Evolutionary conservation across 2,113 vertebrate genomes (phyloP), one percentile per base, ranked within the genome.

Genomic region (Emydura subglobosa): DNA sequence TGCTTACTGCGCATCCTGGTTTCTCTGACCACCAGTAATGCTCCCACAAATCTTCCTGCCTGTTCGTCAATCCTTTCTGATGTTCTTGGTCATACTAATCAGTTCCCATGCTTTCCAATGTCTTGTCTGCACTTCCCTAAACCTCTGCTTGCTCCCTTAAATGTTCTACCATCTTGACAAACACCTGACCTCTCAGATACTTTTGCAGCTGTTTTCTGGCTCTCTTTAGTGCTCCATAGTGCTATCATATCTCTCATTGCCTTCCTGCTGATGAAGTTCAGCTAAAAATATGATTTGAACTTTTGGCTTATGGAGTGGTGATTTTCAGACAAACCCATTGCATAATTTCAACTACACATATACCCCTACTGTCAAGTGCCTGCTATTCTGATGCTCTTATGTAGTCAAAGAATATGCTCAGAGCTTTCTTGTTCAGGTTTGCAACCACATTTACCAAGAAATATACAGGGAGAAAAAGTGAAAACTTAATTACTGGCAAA

Each of bases 371-470:
- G 88, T 96, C 89, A 39, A 8, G 7, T 13, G 9, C 82, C 82
- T 94, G 68, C 42, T 82, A 79, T 54, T 74, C n/a, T 54, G 31
- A 65, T 51, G 2, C 42, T 94, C 0, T 79, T 79, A 83, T 8
- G 34, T 65, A 93, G 88, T 59, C 50, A 81, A 86, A 54, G 34
- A 49, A 96, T 88, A 91, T 79, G 8, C 50, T 89, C 87, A 83
- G 72, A 39, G 53, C 27, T 94, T 95, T 91, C 87, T 72, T 53
- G 34, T 54, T 1, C 1, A 79, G 54, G 13, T 85, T 95, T 92
- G 50, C 54, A 76, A n/a, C 49, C 68, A 83, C 76, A 83, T 93
- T 96, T 96, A 94, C 79, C 51, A 94, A 90, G 92, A 95, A 85
- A 83, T 78, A 92, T 47, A 89, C 74, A 85, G 95, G 19, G 54